Conservation (phyloP, 2,888 invertebrate genomes). For the Gastrophysa polygoni region DNA sequence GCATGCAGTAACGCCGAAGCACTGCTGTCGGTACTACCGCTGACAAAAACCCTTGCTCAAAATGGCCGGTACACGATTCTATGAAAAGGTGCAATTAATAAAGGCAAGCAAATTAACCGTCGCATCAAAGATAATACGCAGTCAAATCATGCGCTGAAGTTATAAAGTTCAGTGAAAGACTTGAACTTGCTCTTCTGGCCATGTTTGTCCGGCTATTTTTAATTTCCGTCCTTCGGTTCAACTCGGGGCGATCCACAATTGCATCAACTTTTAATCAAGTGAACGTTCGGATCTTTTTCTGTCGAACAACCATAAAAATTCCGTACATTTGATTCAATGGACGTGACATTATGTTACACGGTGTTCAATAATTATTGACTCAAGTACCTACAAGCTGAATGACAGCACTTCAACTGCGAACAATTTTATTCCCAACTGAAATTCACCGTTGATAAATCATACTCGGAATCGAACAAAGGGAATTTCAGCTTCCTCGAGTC, state of each 20-base stretch:
- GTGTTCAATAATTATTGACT: slow-evolving; percentile 28
- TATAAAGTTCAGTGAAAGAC: slow-evolving; percentile 42
- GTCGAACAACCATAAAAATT: slow-evolving; percentile 40
- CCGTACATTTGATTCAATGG: slow-evolving; percentile 40
- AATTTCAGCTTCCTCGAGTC: no score
- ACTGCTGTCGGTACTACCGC: slow-evolving; percentile 8
- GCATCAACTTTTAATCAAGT: slow-evolving; percentile 45
- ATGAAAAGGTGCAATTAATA: slow-evolving; percentile 22
- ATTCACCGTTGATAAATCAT: neutral
- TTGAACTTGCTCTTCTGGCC: slow-evolving; percentile 40
- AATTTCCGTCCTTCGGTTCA: slow-evolving; percentile 46
- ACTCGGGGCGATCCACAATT: slow-evolving; percentile 43
- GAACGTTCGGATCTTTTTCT: slow-evolving; percentile 40
- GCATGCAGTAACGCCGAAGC: neutral
- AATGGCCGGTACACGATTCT: slow-evolving; percentile 13
- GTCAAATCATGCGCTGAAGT: slow-evolving; percentile 46
- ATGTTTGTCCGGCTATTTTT: slow-evolving; percentile 47
- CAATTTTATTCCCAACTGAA: neutral
- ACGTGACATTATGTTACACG: slow-evolving; percentile 41
- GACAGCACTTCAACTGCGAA: neutral
- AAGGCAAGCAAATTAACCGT: slow-evolving; percentile 44
- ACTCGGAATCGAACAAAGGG: no score
- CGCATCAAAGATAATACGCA: slow-evolving; percentile 41
- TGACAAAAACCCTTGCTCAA: slow-evolving; percentile 7
- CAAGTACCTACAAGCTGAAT: neutral